Conservation (phyloP, 2,113 vertebrate genomes). For the Chascanopsetta lugubris region DNA sequence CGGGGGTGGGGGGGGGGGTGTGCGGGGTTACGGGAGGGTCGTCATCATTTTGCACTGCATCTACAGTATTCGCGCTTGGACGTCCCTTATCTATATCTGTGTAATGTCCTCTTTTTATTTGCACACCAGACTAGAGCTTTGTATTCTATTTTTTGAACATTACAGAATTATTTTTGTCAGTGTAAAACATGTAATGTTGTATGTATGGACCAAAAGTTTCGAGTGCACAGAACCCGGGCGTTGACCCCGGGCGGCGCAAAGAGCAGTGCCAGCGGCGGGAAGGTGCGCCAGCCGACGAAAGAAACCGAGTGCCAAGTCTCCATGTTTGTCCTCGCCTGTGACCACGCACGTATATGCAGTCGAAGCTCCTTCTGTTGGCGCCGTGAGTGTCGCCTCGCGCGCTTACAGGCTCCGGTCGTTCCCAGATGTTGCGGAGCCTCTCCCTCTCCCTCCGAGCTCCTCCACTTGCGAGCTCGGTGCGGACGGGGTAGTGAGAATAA, state of each 20-base stretch:
- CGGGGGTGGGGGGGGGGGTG: not conserved
- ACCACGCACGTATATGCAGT: slow-evolving; percentile 76
- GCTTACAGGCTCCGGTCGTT: slow-evolving; percentile 62
- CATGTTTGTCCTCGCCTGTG: slow-evolving; percentile 72
- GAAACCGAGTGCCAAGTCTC: slow-evolving; percentile 78
- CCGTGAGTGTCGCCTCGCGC: slow-evolving; percentile 64
- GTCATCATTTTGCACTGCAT: slow-evolving; percentile 82
- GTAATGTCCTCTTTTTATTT: slow-evolving; percentile 82
- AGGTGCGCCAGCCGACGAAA: slow-evolving; percentile 59
- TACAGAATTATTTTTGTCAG: slow-evolving; percentile 83
- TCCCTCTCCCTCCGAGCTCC: slow-evolving; percentile 46
- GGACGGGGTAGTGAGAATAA: slow-evolving; percentile 64
- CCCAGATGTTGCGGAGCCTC: slow-evolving; percentile 49
- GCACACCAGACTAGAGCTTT: slow-evolving; percentile 85
- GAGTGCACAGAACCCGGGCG: slow-evolving; percentile 57
- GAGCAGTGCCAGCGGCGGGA: slow-evolving; percentile 49
- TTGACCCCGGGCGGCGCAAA: slow-evolving; percentile 62
- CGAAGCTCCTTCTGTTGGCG: slow-evolving; percentile 69
- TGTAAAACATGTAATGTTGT: slow-evolving; percentile 79
- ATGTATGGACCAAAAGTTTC: slow-evolving; percentile 83
- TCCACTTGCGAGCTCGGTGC: slow-evolving; percentile 56
- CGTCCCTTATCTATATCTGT: slow-evolving; percentile 79
- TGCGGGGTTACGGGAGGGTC: slow-evolving; percentile 27
- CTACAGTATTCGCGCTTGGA: slow-evolving; percentile 80
- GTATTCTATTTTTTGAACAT: slow-evolving; percentile 85